phyloP scores from a whole-genome alignment of 2,797 vertebrate species.

The Myotis daubentonii region DNA sequence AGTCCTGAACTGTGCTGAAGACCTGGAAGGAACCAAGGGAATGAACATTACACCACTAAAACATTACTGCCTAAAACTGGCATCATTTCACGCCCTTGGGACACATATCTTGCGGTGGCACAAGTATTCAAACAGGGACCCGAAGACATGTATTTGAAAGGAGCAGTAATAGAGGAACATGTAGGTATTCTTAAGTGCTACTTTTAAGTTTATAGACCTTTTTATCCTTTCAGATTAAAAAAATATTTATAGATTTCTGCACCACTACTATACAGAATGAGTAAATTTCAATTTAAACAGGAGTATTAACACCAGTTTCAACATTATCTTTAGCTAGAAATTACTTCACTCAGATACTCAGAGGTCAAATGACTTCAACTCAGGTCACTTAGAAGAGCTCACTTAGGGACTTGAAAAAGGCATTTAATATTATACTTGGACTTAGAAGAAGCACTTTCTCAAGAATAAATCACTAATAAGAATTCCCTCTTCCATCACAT shows the following conservation, averaged over 20 bases:
- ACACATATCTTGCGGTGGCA: not conserved
- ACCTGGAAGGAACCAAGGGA: slow-evolving; percentile 4
- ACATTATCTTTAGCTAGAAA: slow-evolving; percentile 52
- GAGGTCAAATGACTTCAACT: slow-evolving; percentile 58
- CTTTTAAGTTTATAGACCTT: slow-evolving; percentile 12
- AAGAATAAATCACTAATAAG: slow-evolving; percentile 29
- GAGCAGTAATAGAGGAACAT: not conserved
- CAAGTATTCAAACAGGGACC: not conserved
- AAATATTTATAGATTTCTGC: slow-evolving; percentile 1
- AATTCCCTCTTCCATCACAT: not conserved
- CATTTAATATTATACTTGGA: not conserved
- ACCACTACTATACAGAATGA: not conserved
- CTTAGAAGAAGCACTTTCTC: not conserved
- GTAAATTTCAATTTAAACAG: slow-evolving; percentile 27
- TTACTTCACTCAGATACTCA: slow-evolving; percentile 45
- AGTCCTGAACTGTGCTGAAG: not conserved
- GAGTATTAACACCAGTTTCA: not conserved
- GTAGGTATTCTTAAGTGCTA: not conserved
- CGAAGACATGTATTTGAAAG: not conserved
- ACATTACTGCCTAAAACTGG: not conserved
- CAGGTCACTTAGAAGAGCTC: slow-evolving; percentile 37
- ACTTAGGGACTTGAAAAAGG: not conserved
- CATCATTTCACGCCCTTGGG: not conserved
- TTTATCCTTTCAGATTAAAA: slow-evolving; percentile 35
- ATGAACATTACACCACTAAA: not conserved